A percentile compares a stretch with the other conserved stretches of the same genome.
Conservation (phyloP, 2,888 invertebrate genomes). For the Pachydiplax longipennis region DNA sequence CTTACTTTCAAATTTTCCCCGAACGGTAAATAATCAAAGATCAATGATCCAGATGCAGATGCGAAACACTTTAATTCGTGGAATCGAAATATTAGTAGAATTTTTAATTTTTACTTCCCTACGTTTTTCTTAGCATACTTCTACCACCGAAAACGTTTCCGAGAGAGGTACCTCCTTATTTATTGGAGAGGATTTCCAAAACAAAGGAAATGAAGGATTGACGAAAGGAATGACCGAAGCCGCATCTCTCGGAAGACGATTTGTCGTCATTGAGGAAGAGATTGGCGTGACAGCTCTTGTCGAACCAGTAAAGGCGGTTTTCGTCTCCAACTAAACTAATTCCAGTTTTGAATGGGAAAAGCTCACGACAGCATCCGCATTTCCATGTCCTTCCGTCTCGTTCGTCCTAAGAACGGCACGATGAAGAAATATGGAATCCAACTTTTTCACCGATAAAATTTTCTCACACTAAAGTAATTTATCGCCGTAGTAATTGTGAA, state of each 20-base stretch:
- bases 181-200: too few species aligned
- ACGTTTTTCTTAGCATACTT: too few species aligned
- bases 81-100: too few species aligned
- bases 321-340: neutral
- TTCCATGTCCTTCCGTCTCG: neutral
- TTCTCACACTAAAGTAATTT: neutral
- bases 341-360: neutral
- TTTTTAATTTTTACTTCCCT: too few species aligned
- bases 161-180: too few species aligned
- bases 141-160: too few species aligned
- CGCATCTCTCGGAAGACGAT: neutral
- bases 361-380: neutral
- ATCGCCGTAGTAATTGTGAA: neutral
- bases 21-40: too few species aligned
- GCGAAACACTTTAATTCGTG: too few species aligned
- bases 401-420: neutral
- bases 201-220: too few species aligned
- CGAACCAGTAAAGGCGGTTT: neutral
- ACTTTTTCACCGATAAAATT: neutral
- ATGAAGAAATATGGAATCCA: neutral
- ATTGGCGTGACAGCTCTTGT: neutral
- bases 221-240: too few species aligned
- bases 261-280: neutral
- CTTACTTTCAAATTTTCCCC: too few species aligned
- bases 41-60: too few species aligned